Evolutionary conservation across 2,797 vertebrate species (phyloP), one percentile per base, ranked within the genome.

Genomic region (Tragopan temminckii): DNA sequence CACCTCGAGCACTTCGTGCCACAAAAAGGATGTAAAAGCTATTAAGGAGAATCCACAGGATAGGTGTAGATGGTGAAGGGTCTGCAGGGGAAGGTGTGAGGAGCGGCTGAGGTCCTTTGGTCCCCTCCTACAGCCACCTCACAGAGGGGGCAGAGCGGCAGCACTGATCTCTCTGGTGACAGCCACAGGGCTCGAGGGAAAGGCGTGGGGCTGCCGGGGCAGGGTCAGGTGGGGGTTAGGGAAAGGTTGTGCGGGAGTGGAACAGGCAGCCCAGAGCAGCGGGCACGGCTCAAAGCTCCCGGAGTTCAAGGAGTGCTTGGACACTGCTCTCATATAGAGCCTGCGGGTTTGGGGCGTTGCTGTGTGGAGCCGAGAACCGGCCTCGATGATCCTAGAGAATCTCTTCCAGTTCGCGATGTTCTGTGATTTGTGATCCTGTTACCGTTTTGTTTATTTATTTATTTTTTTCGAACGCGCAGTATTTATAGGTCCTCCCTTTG

Each of bases 401-500:
- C 38, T 38, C 27, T 63, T 63, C 38, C 40, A 63, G 29, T 31
- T 42, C 19, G 9, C 27, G 61, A 9, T 31, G 40, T 31, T 31
- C 27, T 31, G 19, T 15, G 19, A 31, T 31, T 29, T 31, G 19
- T 15, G 19, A 31, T 31, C 21, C 38, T 31, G 13, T 31, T 42
- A 38, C 38, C 9, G 29, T 31, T 42, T 42, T 12, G 0, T 5
- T 50, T 1, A 38, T 16, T 9, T 3, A 12, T 17, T 48, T 48
- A 24, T 48, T 48, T 46, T 1, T 42, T 15, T 8, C 2, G 1
- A 61, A 21, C 23, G 0, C 1, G 29, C 9, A 0, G 4, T 71
- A 35, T 24, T 5, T 4, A 3, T 0, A 31, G 2, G 1, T 27
- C 43, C 7, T 27, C 48, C 27, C 18, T 8, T 35, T 0, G 2